Percentiles rank a stretch among this genome's conserved stretches.
Conservation (phyloP, 2,113 vertebrate genomes). For the Stegastes partitus region DNA sequence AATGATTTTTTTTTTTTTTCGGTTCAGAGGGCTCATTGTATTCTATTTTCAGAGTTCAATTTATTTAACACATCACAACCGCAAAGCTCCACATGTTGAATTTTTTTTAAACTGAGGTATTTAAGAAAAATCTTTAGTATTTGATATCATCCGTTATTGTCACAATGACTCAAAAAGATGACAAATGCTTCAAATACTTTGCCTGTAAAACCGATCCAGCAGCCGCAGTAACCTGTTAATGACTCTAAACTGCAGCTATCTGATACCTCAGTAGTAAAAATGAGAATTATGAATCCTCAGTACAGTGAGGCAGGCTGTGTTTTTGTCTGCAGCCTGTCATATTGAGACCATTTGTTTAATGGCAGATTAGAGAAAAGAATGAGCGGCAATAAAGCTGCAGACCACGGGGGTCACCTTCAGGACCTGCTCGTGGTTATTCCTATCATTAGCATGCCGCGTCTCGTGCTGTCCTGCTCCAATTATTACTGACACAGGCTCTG, state of each 20-base stretch:
- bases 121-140: no score
- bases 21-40: no score
- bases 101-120: no score
- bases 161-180: conserved; percentile 3
- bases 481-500: conserved; percentile 58
- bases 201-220: conserved; percentile 13
- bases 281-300: conserved; percentile 34
- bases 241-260: conserved; percentile 19
- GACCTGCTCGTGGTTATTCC: conserved; percentile 68
- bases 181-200: conserved; percentile 2
- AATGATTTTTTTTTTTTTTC: no score
- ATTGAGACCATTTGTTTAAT: conserved; percentile 70
- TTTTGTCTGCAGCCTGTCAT: conserved; percentile 52
- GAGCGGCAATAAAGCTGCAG: conserved; percentile 63
- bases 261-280: conserved; percentile 32
- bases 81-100: no score
- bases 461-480: conserved; percentile 61
- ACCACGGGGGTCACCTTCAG: conserved; percentile 79
- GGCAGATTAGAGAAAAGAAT: conserved; percentile 63
- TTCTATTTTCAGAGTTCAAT: no score
- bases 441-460: conserved; percentile 63
- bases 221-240: conserved; percentile 34
- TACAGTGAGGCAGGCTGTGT: background rate
- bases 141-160: background rate
- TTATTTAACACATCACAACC: no score